Evolutionary conservation across 2,888 invertebrate species (phyloP), one percentile per base, ranked within the genome.

Genomic region (Pachymerium ferrugineum): DNA sequence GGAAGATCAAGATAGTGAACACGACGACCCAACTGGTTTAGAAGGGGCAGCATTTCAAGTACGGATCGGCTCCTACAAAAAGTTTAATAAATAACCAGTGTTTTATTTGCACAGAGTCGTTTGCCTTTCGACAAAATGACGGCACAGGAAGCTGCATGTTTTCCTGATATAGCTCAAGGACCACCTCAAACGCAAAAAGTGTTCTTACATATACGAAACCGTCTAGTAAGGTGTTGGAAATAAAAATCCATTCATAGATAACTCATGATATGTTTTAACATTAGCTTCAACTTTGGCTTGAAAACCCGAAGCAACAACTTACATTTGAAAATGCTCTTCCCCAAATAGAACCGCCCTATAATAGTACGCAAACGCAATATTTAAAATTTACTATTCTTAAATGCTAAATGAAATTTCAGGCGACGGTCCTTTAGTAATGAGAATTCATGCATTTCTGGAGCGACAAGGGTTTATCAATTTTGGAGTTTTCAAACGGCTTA

Each of bases 381-480:
- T 22, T 19, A 71, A 8, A 19, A 12, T 22, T 5, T 28, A 71
- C 8, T 71, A 3, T 71, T 1, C 0, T 71, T 54, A 14, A 14
- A 8, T 19, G 16, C 8, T 54, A 8, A 14, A 54, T 16, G 12
- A 35, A 1, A 38, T 10, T 71, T 19, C 6, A 75, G 83, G 83
- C 79, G 97, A 98, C 83, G 88, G 90, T 3, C 88, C 89, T 8
- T 83, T 98, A 25, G 88, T 96, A 1, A 87, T 89, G 80, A 87
- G 97, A 77, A 88, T 94, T 31, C 95, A 95, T 84, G 90, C 92
- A 0, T 99, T 93, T 83, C 85, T 99, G 38, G 94, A 97, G 80
- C 87, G 99, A 67, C 94, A 97, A 83, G 97, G 98, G 1, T 95
- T 93, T 80, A 96, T 99, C 76, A 99, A 99, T 85, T 98, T 94